Evolutionary conservation across 2,113 vertebrate genomes (phyloP).

Genomic region (Oenanthe oenanthe): DNA sequence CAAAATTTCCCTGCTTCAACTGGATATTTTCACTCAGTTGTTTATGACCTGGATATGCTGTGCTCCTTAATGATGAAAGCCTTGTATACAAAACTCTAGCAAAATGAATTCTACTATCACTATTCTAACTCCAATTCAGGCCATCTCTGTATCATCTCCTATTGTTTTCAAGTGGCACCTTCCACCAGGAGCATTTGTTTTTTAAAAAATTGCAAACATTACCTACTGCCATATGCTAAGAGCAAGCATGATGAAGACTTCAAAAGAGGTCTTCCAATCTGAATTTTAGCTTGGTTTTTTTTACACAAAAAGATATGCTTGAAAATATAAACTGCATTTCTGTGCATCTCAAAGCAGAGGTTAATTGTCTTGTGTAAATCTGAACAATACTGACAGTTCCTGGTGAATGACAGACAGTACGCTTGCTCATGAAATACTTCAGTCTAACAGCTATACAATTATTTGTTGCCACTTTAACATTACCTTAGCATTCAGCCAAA

Average conservation of each 20-base stretch:
- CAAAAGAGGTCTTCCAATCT: not conserved
- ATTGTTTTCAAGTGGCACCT: not conserved
- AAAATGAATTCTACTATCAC: not conserved
- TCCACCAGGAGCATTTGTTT: not conserved
- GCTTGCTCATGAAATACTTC: not conserved
- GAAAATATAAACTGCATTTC: not conserved
- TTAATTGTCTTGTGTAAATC: not conserved
- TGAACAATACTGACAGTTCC: not conserved
- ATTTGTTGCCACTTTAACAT: not conserved
- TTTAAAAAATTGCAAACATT: not conserved
- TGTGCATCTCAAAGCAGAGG: accelerated
- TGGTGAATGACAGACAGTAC: not conserved
- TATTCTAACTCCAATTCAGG: not conserved
- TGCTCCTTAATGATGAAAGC: not conserved
- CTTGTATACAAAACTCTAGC: not conserved
- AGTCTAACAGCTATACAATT: not conserved
- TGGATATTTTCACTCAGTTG: not conserved
- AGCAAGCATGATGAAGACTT: not conserved
- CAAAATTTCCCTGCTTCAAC: not conserved
- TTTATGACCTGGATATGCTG: not conserved
- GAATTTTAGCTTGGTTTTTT: not conserved
- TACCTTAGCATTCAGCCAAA: not conserved
- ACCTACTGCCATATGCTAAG: not conserved
- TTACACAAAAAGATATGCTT: not conserved
- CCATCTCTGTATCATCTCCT: not conserved